Conservation (phyloP, 1,140 invertebrate species). For the Cherax quadricarinatus region DNA sequence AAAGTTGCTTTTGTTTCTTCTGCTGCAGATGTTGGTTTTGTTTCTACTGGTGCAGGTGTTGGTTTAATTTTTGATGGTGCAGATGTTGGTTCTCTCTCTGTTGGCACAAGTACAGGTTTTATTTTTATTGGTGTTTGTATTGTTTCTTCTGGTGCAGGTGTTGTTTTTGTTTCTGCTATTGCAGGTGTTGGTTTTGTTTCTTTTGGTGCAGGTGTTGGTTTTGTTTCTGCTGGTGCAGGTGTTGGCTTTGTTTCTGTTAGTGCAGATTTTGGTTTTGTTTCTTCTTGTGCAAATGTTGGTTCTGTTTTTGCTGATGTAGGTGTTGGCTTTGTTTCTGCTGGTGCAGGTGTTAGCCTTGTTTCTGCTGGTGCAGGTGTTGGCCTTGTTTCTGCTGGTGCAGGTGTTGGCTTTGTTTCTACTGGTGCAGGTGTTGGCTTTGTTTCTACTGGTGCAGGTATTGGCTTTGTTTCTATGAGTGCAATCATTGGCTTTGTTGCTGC, state of each 20-base stretch:
- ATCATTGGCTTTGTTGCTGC: neutral
- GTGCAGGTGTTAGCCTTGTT: neutral
- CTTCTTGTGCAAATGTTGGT: neutral
- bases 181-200: neutral
- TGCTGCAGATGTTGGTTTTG: neutral
- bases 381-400: neutral
- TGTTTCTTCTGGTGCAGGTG: neutral
- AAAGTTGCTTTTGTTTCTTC: conserved; percentile 12
- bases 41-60: neutral
- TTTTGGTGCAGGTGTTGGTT: neutral
- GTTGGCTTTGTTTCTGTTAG: neutral
- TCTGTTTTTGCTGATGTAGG: conserved; percentile 18
- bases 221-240: neutral
- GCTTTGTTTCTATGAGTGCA: neutral
- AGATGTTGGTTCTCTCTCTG: neutral
- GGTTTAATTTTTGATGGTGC: neutral
- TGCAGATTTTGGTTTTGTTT: neutral
- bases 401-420: neutral
- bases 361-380: conserved; percentile 5
- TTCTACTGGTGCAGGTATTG: neutral
- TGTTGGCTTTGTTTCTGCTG: conserved; percentile 31
- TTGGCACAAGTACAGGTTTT: neutral
- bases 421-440: neutral
- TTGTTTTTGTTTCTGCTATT: neutral
- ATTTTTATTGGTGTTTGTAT: conserved; percentile 9